A percentile compares a stretch with the other conserved stretches of the same genome.
Conservation (phyloP, 2,797 vertebrate species). For the Sciurus carolinensis region DNA sequence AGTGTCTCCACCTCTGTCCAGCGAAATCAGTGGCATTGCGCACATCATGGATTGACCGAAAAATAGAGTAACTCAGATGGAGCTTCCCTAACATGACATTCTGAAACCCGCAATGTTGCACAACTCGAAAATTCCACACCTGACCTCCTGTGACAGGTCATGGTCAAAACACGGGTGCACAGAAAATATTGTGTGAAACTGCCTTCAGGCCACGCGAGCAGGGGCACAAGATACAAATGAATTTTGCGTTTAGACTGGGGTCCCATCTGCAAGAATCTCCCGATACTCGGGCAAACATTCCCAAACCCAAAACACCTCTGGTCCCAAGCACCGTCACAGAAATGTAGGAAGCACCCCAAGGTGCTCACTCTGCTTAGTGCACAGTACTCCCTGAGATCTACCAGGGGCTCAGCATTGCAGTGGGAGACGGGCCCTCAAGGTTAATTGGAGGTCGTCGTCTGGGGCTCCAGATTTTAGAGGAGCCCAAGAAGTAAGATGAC, state of each 20-base stretch:
- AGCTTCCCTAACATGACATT: not conserved
- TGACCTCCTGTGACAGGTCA: not conserved
- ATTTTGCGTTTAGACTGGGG: not conserved
- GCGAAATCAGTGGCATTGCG: not conserved
- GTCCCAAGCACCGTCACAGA: too few relatives aligned
- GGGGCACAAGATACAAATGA: not conserved
- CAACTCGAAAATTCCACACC: not conserved
- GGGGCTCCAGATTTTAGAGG: not conserved
- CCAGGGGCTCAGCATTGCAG: not conserved
- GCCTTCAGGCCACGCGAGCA: not conserved
- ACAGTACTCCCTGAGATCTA: not conserved
- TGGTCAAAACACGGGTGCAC: not conserved
- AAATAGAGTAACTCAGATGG: not conserved
- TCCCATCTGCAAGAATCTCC: not conserved
- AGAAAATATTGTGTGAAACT: too few relatives aligned
- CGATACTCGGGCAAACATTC: not conserved
- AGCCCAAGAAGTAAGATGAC: too few relatives aligned
- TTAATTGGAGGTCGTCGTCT: not conserved
- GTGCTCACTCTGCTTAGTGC: too few relatives aligned
- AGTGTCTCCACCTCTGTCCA: not conserved
- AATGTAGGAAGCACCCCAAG: too few relatives aligned
- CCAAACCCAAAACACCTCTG: not conserved
- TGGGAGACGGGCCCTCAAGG: too few relatives aligned
- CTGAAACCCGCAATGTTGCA: not conserved
- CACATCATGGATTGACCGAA: not conserved